These are phyloP conservation scores for Microctonus brassicae DNA, from an alignment of 2,888 invertebrate genomes.

Conservation along the genomic window DNA sequence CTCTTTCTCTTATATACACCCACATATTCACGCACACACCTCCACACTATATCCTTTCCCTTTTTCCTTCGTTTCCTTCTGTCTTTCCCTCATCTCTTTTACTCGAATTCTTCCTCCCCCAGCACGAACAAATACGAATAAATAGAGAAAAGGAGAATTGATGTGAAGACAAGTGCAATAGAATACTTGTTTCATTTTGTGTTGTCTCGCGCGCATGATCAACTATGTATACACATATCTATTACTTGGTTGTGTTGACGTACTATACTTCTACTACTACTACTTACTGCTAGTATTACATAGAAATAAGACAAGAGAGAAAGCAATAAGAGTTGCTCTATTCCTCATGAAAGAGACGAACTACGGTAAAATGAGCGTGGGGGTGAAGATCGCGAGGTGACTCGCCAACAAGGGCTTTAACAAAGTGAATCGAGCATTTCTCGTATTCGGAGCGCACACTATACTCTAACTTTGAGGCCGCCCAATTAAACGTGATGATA, in stretches of 20 bases:
- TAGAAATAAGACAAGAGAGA: not conserved
- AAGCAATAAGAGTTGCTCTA: not conserved
- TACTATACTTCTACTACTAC: too few relatives aligned
- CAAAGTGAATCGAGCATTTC: slow-evolving; percentile 36
- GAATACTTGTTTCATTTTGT: not conserved
- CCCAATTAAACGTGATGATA: slow-evolving; percentile 49
- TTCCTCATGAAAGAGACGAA: slow-evolving; percentile 16
- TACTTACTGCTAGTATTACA: too few relatives aligned
- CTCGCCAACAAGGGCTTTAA: slow-evolving; percentile 40
- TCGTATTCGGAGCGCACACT: slow-evolving; percentile 42
- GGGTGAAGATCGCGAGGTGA: slow-evolving; percentile 31
- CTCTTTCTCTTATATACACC: slow-evolving; percentile 26
- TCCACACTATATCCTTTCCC: too few relatives aligned
- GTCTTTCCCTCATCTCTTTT: slow-evolving; percentile 33
- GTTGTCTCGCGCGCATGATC: not conserved
- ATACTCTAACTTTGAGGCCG: slow-evolving; percentile 47
- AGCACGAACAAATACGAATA: slow-evolving; percentile 18
- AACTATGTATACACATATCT: not conserved
- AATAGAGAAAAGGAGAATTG: slow-evolving; percentile 16
- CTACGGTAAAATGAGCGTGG: not conserved
- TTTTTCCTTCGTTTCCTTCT: not conserved
- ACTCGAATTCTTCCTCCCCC: slow-evolving; percentile 21
- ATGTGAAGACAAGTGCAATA: slow-evolving; percentile 18
- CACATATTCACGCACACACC: not conserved
- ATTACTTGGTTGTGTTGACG: not conserved